Conservation (phyloP, 2,888 invertebrate genomes). For the Drosophila acutilabella region DNA sequence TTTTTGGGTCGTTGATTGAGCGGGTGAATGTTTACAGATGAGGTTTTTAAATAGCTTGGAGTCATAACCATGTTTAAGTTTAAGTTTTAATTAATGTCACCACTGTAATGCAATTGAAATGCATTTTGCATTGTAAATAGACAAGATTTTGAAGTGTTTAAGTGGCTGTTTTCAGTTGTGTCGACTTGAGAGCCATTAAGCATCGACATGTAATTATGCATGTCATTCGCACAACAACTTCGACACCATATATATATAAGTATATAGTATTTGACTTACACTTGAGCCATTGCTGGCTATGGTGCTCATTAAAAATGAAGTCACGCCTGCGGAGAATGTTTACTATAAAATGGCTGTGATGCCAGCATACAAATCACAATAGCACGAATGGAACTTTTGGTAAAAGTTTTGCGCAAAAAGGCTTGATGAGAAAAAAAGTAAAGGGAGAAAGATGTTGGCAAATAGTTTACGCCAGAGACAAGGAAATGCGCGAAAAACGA, state of each 20-base stretch:
- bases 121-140: conserved; percentile 2
- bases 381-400: conserved; percentile 60
- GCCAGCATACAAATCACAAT: conserved; percentile 66
- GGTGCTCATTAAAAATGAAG: conserved; percentile 60
- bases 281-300: conserved; percentile 10
- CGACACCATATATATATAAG: conserved; percentile 22
- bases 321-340: conserved; percentile 44
- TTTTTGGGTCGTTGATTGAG: not conserved
- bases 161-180: conserved; percentile 21
- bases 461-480: conserved; percentile 41
- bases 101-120: not conserved
- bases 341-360: conserved; percentile 16
- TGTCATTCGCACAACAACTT: conserved; percentile 60
- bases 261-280: conserved; percentile 48
- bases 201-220: conserved; percentile 60
- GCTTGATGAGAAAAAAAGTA: conserved; percentile 2
- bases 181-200: conserved; percentile 29
- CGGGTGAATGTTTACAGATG: too few relatives aligned
- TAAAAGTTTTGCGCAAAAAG: conserved; percentile 52
- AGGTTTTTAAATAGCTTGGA: too few relatives aligned
- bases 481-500: conserved; percentile 33
- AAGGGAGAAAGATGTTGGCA: conserved; percentile 47
- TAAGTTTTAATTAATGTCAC: not conserved
- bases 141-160: conserved; percentile 32
- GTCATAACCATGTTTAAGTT: too few relatives aligned